Percentiles rank a stretch among this genome's conserved stretches.
Evolutionary conservation across 1,140 invertebrate species (phyloP).

Genomic region (Melipona quadrifasciata): DNA sequence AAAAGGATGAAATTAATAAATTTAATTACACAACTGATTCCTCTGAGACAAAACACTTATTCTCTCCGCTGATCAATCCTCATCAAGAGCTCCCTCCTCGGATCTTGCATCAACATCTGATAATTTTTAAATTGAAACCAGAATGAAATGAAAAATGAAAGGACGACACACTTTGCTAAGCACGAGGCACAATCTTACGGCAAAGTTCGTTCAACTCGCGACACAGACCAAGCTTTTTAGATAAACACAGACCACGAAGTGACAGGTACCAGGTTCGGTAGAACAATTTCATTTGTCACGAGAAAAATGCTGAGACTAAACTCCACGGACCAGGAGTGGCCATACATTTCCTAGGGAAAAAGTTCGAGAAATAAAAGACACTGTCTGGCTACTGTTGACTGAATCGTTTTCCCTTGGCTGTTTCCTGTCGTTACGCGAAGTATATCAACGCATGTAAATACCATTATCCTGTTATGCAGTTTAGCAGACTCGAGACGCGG

Average conservation of each 20-base stretch:
- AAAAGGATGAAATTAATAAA: no score
- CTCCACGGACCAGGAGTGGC: conserved; percentile 58
- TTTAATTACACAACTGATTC: no score
- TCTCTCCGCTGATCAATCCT: no score
- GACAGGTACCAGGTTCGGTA: conserved; percentile 42
- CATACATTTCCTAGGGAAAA: conserved; percentile 65
- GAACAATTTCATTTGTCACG: conserved; percentile 78
- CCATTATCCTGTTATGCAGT: conserved; percentile 22
- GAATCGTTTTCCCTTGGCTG: conserved; percentile 44
- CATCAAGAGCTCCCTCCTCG: no score
- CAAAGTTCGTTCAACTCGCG: no score
- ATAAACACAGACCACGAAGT: conserved; percentile 12
- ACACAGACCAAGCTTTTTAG: neutral
- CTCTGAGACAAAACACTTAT: no score
- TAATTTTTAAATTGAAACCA: no score
- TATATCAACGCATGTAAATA: conserved; percentile 53
- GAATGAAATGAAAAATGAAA: no score
- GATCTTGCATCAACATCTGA: no score
- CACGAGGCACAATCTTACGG: no score
- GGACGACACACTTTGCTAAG: no score
- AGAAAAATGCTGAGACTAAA: conserved; percentile 76
- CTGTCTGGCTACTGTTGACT: neutral
- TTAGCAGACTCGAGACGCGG: conserved; percentile 23
- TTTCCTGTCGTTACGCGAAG: conserved; percentile 14
- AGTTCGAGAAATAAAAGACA: conserved; percentile 45